These are phyloP conservation scores for Temnothorax ravouxi DNA, from an alignment of 2,888 invertebrate species.

Conservation along the genomic window DNA sequence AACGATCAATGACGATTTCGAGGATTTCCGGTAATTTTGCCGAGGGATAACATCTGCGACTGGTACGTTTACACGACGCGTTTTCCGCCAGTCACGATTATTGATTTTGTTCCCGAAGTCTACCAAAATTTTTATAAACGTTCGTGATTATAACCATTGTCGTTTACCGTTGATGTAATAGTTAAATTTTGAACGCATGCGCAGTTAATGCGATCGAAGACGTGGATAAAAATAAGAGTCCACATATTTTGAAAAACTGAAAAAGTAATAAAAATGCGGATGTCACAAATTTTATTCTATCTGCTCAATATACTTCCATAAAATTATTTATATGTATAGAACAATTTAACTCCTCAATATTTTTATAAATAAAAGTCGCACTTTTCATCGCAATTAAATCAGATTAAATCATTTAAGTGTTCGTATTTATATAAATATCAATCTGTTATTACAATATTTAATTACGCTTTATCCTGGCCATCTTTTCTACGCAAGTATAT, in stretches of 20 bases:
- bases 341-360: not conserved
- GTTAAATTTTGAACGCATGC: not conserved
- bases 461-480: not conserved
- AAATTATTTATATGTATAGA: not conserved
- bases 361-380: not conserved
- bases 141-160: not conserved
- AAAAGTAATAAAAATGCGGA: not conserved
- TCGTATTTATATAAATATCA: not conserved
- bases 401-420: not conserved
- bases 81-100: constrained; percentile 47
- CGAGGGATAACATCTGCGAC: constrained; percentile 48
- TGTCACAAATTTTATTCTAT: not conserved
- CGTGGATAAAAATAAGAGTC: not conserved
- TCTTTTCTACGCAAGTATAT: not conserved
- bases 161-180: not conserved
- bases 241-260: not conserved
- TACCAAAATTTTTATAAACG: constrained; percentile 26
- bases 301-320: not conserved
- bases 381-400: not conserved
- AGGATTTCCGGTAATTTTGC: constrained; percentile 45
- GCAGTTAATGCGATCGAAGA: too few relatives aligned
- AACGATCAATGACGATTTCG: constrained; percentile 49
- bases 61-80: constrained; percentile 36
- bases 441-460: not conserved
- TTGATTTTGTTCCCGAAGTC: constrained; percentile 24